These are phyloP conservation scores for Lagocephalus sceleratus DNA, from an alignment of 2,797 vertebrate species.

Conservation along the genomic window DNA sequence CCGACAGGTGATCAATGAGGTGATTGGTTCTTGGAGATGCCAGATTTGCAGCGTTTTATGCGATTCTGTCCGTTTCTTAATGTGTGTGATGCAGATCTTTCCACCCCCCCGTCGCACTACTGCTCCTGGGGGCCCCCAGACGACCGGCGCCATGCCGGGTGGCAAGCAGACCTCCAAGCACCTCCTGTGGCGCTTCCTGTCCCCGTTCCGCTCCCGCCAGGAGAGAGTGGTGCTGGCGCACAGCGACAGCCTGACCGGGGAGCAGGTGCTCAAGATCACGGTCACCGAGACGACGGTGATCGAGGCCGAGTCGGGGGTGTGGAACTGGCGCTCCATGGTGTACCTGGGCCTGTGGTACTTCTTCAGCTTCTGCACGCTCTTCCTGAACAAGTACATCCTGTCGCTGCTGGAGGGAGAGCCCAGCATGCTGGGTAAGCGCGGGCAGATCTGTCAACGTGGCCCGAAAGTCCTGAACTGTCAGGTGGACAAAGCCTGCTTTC, in stretches of 20 bases:
- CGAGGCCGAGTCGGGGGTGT: slow-evolving; percentile 87
- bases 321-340: slow-evolving; percentile 82
- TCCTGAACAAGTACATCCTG: slow-evolving; percentile 97
- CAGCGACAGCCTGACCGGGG: slow-evolving; percentile 82
- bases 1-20: no score
- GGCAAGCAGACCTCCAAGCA: slow-evolving; percentile 60
- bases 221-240: slow-evolving; percentile 81
- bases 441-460: neutral
- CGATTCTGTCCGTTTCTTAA: neutral
- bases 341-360: slow-evolving; percentile 93
- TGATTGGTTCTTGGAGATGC: neutral
- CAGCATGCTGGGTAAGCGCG: slow-evolving; percentile 86
- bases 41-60: neutral
- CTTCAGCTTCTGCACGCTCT: slow-evolving; percentile 98
- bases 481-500: no score
- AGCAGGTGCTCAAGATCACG: slow-evolving; percentile 87
- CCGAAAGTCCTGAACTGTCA: no score
- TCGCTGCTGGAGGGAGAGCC: slow-evolving; percentile 93
- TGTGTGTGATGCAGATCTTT: neutral
- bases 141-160: slow-evolving; percentile 46
- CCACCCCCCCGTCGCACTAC: neutral
- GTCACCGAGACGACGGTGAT: slow-evolving; percentile 92
- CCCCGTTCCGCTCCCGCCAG: slow-evolving; percentile 69
- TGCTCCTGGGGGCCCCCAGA: slow-evolving; percentile 19
- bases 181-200: slow-evolving; percentile 62